A percentile compares a stretch with the other conserved stretches of the same genome.
Evolutionary conservation across 2,113 vertebrate species (phyloP).

Genomic region (Lepisosteus osseus): DNA sequence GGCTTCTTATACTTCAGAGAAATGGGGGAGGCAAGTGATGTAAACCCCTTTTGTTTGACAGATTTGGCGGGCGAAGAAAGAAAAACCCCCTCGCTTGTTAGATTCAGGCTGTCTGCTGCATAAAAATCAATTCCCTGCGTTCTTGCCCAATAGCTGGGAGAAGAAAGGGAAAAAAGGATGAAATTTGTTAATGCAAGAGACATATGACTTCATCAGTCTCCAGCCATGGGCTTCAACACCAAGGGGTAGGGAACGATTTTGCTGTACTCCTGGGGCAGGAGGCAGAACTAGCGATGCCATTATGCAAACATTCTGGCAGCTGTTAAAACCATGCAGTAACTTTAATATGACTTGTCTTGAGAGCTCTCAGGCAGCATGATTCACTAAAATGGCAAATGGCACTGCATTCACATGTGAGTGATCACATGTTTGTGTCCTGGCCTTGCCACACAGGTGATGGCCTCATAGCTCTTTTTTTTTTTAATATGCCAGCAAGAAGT

Average conservation of each 20-base stretch:
- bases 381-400: background rate
- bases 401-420: background rate
- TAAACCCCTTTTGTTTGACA: slow-evolving; percentile 50
- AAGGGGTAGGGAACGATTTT: slow-evolving; percentile 12
- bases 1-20: slow-evolving; percentile 51
- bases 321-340: background rate
- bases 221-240: slow-evolving; percentile 27
- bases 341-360: background rate
- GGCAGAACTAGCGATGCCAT: background rate
- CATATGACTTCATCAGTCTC: slow-evolving; percentile 31
- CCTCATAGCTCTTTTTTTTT: no score
- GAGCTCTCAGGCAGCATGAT: no score
- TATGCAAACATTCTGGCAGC: slow-evolving; percentile 11
- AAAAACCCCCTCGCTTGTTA: slow-evolving; percentile 53
- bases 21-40: slow-evolving; percentile 49
- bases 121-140: slow-evolving; percentile 48
- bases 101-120: slow-evolving; percentile 54
- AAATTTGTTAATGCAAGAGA: slow-evolving; percentile 15
- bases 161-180: slow-evolving; percentile 20
- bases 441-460: slow-evolving; percentile 1
- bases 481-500: background rate
- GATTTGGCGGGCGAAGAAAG: slow-evolving; percentile 63
- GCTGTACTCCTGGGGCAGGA: slow-evolving; percentile 4
- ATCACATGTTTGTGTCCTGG: background rate
- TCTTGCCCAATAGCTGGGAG: slow-evolving; percentile 28